Base-by-base conservation (phyloP, 2,797 vertebrate species). In the Enteromius treurensis region DNA sequence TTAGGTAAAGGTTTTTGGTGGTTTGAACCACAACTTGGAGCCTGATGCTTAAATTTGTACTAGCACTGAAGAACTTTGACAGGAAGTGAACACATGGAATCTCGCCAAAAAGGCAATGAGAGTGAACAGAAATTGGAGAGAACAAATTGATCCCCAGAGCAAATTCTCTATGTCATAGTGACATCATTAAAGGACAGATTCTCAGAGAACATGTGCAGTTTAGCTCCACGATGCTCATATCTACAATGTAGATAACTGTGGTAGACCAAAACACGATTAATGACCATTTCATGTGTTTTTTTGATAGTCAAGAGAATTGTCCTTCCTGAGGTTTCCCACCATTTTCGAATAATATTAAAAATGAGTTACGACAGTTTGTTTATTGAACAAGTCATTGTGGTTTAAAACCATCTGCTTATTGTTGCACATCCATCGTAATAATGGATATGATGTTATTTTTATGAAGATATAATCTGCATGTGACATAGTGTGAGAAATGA, bases 81-180 rank as follows among this genome's bases (percentile, higher is more conserved):
- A 80, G 81, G 86, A 86, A 84, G 77, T 1, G 3, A 21, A 55
- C 60, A 77, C 53, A 69, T 84, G 73, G 84, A 84, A 78, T 80
- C 42, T 78, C 14, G 23, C 77, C 82, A 65, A 85, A 67, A 69
- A 67, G 69, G 78, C 47, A 75, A 79, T 53, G 69, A 76, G 45
- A 77, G 76, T 80, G 71, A 81, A 68, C 51, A 64, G 49, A 58
- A 40, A 53, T 76, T 60, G 76, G 32, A 19, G 79, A 84, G 69
- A 85, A 86, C 80, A 49, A 82, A 80, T 71, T 65, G 58, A 62
- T 79, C 84, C 84, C 86, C 53, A 80, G 82, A 85, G 84, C 77
- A 80, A 71, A 69, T 77, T 47, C 7, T 73, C 32, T 71, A 77
- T 42, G 78, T 81, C 85, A 77, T 37, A 67, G 69, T 81, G 80